phyloP scores from a whole-genome alignment of 2,113 vertebrate genomes.

The Crocuta crocuta region DNA sequence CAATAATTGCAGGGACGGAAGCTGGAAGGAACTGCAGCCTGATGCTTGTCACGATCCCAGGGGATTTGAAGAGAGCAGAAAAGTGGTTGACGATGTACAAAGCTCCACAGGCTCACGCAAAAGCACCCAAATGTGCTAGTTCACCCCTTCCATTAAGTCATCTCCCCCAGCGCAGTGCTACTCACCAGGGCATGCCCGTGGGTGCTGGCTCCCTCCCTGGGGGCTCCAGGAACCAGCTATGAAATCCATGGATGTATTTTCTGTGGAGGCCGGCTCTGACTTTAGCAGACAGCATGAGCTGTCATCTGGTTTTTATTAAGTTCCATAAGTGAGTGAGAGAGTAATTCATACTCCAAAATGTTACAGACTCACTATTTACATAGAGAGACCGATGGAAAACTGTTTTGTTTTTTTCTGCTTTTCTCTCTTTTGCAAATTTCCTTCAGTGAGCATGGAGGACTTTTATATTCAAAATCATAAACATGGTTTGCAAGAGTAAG shows the following conservation, averaged over 20 bases:
- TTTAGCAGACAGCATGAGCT: not conserved
- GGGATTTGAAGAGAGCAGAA: not conserved
- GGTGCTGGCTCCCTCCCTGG: not conserved
- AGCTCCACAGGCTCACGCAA: not conserved
- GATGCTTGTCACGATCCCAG: not conserved
- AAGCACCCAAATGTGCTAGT: not conserved
- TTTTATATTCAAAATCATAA: slow-evolving; percentile 14
- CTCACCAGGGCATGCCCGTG: not conserved
- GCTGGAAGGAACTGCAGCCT: not conserved
- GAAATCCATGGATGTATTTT: slow-evolving; percentile 34
- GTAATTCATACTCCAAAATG: slow-evolving; percentile 58
- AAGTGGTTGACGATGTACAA: not conserved
- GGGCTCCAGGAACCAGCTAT: not conserved
- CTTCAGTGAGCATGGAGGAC: slow-evolving; percentile 24
- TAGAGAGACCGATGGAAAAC: slow-evolving; percentile 51
- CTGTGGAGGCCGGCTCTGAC: slow-evolving; percentile 49
- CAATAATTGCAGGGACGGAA: not conserved
- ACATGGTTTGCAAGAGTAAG: not conserved
- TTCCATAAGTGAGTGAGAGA: slow-evolving; percentile 49
- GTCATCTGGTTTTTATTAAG: slow-evolving; percentile 70
- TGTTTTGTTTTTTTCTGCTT: slow-evolving; percentile 56
- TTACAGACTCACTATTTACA: slow-evolving; percentile 59
- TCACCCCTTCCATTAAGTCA: not conserved
- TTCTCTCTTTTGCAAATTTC: slow-evolving; percentile 49
- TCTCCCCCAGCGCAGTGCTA: not conserved